phyloP scores from a whole-genome alignment of 2,888 invertebrate species.

The Mycalesis mineus region DNA sequence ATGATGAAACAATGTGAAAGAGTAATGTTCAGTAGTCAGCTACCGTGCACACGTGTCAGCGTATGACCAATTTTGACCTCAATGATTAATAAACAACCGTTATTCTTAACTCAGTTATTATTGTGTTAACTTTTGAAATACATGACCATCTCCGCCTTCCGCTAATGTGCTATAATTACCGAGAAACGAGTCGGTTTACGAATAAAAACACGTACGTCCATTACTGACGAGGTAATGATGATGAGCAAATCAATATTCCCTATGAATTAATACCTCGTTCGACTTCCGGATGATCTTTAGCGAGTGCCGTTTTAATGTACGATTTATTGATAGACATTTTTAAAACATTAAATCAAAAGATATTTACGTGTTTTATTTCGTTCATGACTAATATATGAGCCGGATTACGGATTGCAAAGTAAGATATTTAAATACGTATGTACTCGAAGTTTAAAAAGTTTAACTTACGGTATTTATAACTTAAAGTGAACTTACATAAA shows the following conservation, averaged over 20 bases:
- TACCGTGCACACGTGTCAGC: conserved; percentile 27
- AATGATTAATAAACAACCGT: conserved; percentile 73
- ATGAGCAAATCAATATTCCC: conserved; percentile 2
- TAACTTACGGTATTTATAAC: no score
- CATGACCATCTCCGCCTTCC: conserved; percentile 39
- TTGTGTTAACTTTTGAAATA: conserved; percentile 67
- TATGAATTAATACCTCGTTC: not conserved
- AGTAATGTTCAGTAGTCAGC: conserved; percentile 48
- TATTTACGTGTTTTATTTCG: no score
- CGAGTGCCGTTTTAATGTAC: not conserved
- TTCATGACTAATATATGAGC: no score
- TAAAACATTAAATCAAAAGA: not conserved
- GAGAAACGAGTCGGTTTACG: conserved; percentile 32
- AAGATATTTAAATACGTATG: no score
- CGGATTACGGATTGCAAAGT: no score
- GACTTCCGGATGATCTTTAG: not conserved
- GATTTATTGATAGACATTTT: not conserved
- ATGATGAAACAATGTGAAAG: conserved; percentile 57
- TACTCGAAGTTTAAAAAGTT: no score
- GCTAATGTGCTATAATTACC: conserved; percentile 47
- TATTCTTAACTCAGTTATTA: conserved; percentile 66
- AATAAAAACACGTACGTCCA: conserved; percentile 6
- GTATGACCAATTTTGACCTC: conserved; percentile 67
- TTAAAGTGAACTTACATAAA: no score
- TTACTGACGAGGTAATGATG: conserved; percentile 5